A percentile compares a stretch with the other conserved stretches of the same genome.
These are phyloP conservation scores for Ectropis crepuscularia DNA, from an alignment of 2,888 invertebrate genomes.

Conservation along the genomic window DNA sequence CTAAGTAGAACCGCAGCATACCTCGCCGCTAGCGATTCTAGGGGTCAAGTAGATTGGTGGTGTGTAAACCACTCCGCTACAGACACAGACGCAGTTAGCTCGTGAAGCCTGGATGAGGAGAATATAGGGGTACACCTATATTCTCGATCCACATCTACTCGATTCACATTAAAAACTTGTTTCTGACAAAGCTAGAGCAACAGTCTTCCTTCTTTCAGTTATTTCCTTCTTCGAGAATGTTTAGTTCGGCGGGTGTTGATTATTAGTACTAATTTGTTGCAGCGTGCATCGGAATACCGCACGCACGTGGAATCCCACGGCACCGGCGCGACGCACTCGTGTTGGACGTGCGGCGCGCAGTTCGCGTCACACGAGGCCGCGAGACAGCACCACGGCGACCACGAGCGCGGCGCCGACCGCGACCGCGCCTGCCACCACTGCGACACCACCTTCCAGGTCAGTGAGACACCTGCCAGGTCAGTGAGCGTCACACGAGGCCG, in stretches of 20 bases:
- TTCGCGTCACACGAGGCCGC: constrained; percentile 54
- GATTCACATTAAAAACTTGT: no score
- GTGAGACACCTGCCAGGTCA: constrained; percentile 36
- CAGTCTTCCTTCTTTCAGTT: no score
- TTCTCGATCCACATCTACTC: no score
- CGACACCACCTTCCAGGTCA: constrained; percentile 52
- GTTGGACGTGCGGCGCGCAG: constrained; percentile 78
- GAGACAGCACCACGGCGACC: constrained; percentile 51
- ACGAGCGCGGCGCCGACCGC: constrained; percentile 34
- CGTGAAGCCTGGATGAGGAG: no score
- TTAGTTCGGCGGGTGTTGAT: background rate
- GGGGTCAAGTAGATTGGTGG: no score
- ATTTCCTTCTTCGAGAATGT: no score
- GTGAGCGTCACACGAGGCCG: constrained; percentile 53
- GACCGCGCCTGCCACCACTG: constrained; percentile 58
- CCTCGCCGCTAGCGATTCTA: no score
- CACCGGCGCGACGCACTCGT: constrained; percentile 63
- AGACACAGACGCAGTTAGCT: no score
- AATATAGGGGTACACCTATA: no score
- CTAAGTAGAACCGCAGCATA: no score
- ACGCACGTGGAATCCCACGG: constrained; percentile 59
- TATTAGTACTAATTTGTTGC: constrained; percentile 4
- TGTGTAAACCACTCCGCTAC: no score
- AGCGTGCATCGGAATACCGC: constrained; percentile 65
- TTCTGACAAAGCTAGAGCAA: background rate